These are phyloP conservation scores for Porites lutea DNA, from an alignment of 64 coral and sea anemone species.

Conservation along the genomic window DNA sequence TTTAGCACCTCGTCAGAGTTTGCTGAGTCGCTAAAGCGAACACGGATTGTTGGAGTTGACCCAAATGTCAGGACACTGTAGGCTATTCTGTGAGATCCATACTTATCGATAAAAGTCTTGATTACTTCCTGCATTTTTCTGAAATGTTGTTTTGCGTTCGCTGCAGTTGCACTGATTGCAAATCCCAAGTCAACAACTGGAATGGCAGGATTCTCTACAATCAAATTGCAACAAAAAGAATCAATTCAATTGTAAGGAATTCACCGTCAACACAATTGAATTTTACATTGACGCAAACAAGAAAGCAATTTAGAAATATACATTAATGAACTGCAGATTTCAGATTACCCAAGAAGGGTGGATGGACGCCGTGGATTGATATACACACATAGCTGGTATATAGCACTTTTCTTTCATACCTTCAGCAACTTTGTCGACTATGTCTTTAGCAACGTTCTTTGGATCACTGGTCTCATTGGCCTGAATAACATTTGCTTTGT, in stretches of 20 bases:
- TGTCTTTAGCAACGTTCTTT: constrained; percentile 40
- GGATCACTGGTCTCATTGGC: constrained; percentile 41
- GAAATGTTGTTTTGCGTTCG: constrained; percentile 39
- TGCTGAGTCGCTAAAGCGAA: background rate
- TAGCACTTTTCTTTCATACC: background rate
- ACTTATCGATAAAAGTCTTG: constrained; percentile 43
- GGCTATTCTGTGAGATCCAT: constrained; percentile 41
- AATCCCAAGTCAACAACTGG: constrained; percentile 67
- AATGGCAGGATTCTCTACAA: constrained; percentile 43
- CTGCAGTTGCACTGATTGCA: constrained; percentile 64
- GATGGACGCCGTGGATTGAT: too few relatives aligned
- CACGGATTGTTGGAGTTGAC: constrained; percentile 37
- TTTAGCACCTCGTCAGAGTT: constrained; percentile 18
- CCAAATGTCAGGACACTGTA: constrained; percentile 69
- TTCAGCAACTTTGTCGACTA: constrained; percentile 39
- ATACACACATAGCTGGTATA: too few relatives aligned
- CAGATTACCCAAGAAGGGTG: too few relatives aligned
- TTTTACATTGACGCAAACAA: too few relatives aligned
- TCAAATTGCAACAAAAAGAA: background rate
- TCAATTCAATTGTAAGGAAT: too few relatives aligned
- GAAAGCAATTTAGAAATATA: too few relatives aligned
- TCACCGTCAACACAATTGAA: too few relatives aligned
- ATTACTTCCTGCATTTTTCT: constrained; percentile 64
- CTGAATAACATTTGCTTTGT: constrained; percentile 59
- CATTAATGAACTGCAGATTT: too few relatives aligned